Conservation (phyloP, 2,888 invertebrate genomes). For the Lamellibrachia satsuma region DNA sequence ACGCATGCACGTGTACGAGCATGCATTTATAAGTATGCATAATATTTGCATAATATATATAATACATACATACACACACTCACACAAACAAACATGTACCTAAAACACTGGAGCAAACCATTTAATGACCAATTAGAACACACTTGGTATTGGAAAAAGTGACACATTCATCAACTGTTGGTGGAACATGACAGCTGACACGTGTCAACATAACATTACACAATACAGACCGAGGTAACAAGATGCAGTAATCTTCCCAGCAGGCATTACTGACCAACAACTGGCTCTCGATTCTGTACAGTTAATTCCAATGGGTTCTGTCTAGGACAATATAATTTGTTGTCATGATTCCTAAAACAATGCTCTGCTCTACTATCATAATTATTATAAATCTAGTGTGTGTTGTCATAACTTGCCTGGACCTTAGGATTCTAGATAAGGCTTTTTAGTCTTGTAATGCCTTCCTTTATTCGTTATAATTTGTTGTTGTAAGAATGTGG, state of each 20-base stretch:
- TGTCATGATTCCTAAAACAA: neutral
- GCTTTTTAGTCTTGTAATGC: no score
- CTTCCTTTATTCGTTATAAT: no score
- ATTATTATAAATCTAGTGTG: no score
- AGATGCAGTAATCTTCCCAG: neutral
- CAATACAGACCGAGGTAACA: neutral
- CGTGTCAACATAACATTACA: neutral
- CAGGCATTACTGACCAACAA: neutral
- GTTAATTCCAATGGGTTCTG: neutral
- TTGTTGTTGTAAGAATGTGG: no score
- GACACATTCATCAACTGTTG: neutral
- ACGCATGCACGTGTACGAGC: no score
- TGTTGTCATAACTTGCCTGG: no score
- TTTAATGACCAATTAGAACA: neutral
- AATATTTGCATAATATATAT: no score
- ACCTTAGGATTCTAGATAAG: no score
- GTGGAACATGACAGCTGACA: neutral
- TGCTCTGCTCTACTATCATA: neutral
- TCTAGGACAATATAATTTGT: neutral
- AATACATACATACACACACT: no score
- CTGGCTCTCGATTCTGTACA: neutral
- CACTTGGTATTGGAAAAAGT: neutral
- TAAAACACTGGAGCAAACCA: neutral
- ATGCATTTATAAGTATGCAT: no score
- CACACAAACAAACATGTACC: neutral